These are phyloP conservation scores for Nemoura dubitans DNA, from an alignment of 2,888 invertebrate species.

Conservation along the genomic window DNA sequence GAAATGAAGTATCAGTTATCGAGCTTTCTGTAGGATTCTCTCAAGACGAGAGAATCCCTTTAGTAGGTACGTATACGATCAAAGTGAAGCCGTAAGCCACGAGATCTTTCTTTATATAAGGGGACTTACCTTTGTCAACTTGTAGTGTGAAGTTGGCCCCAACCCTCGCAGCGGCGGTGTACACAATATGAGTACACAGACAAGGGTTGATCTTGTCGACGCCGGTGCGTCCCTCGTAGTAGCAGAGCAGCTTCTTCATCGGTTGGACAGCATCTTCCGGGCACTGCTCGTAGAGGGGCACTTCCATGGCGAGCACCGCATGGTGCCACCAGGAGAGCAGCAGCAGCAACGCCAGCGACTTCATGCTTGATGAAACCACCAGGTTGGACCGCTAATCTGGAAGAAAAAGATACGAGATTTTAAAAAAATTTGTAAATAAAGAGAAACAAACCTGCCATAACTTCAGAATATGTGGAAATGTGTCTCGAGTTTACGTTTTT, in stretches of 20 bases:
- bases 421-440: background rate
- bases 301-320: slow-evolving; percentile 16
- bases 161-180: slow-evolving; percentile 46
- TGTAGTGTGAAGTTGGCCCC: slow-evolving; percentile 48
- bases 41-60: no score
- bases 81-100: no score
- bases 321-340: background rate
- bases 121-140: slow-evolving; percentile 47
- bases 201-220: slow-evolving; percentile 48
- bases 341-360: slow-evolving; percentile 29
- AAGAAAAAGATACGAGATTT: background rate
- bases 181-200: slow-evolving; percentile 50
- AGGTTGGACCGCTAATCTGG: slow-evolving; percentile 17
- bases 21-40: no score
- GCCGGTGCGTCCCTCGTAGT: slow-evolving; percentile 50
- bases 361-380: slow-evolving; percentile 24
- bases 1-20: no score
- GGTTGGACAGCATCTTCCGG: background rate
- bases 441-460: no score
- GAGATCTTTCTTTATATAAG: no score
- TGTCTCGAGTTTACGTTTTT: no score
- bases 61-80: no score
- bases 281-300: slow-evolving; percentile 19
- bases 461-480: no score
- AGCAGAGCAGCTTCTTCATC: slow-evolving; percentile 52